These are phyloP conservation scores for Drosophila neoperkinsi DNA, from an alignment of 2,888 invertebrate genomes.

Conservation along the genomic window DNA sequence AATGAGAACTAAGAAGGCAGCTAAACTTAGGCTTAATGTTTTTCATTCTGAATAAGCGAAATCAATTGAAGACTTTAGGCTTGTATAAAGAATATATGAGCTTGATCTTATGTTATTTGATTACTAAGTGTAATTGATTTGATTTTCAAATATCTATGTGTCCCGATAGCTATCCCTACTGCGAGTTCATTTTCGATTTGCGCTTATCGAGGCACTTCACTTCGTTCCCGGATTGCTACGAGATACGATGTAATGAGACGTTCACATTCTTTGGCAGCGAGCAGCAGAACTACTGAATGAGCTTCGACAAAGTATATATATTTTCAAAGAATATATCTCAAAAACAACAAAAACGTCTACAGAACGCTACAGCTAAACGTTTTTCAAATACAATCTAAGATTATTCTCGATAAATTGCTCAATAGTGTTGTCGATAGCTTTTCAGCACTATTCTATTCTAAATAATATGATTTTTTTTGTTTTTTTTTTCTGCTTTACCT, in stretches of 20 bases:
- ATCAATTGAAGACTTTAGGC: not conserved
- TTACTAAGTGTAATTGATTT: not conserved
- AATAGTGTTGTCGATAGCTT: conserved; percentile 15
- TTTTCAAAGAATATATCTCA: not conserved
- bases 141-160: not conserved
- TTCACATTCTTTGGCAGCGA: conserved; percentile 78
- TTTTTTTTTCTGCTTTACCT: conserved; percentile 10
- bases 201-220: conserved; percentile 83
- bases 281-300: conserved; percentile 37
- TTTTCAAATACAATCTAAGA: not conserved
- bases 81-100: not conserved
- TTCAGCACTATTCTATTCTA: conserved; percentile 9
- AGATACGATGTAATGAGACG: conserved; percentile 83
- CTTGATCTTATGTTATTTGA: not conserved
- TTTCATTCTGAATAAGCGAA: not conserved
- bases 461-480: not conserved
- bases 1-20: not conserved
- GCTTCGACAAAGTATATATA: not conserved
- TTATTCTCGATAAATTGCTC: conserved; percentile 9
- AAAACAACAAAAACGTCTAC: not conserved
- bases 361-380: not conserved
- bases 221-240: conserved; percentile 82
- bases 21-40: not conserved
- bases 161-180: conserved; percentile 77
- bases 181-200: conserved; percentile 84